Percentiles rank a stretch among this genome's conserved stretches.
phyloP scores from a whole-genome alignment of 2,113 vertebrate genomes.

The Morone chrysops region DNA sequence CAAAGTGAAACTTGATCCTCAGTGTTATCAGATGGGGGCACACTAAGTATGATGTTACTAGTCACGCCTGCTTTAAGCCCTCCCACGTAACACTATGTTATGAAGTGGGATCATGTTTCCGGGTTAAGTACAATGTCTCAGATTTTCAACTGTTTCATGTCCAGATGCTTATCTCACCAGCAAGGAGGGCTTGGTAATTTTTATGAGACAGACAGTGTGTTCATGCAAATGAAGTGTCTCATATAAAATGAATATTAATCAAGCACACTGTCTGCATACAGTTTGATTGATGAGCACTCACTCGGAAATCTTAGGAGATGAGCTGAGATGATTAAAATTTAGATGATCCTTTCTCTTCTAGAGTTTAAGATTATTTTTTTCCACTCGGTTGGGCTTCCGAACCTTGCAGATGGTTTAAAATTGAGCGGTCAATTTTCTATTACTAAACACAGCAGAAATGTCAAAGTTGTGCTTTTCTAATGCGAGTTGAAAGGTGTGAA shows the following conservation, averaged over 20 bases:
- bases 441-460: constrained; percentile 27
- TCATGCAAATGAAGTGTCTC: constrained; percentile 78
- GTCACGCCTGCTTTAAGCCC: constrained; percentile 67
- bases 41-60: constrained; percentile 66
- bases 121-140: constrained; percentile 72
- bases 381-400: constrained; percentile 27
- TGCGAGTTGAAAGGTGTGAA: constrained; percentile 53
- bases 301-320: constrained; percentile 69
- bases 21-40: constrained; percentile 69
- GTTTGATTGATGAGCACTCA: constrained; percentile 73
- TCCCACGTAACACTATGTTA: constrained; percentile 70
- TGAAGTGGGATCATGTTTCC: constrained; percentile 71
- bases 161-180: constrained; percentile 74
- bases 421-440: constrained; percentile 41
- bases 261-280: constrained; percentile 65
- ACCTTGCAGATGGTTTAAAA: constrained; percentile 32
- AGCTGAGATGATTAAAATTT: constrained; percentile 66
- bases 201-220: constrained; percentile 71
- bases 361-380: constrained; percentile 50
- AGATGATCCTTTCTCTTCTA: constrained; percentile 42
- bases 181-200: constrained; percentile 64
- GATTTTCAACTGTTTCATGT: constrained; percentile 73
- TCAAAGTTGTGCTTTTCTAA: constrained; percentile 43
- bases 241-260: constrained; percentile 74
- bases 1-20: constrained; percentile 70